phyloP scores from a whole-genome alignment of 2,797 vertebrate species.

The Poeciliopsis gracilis region DNA sequence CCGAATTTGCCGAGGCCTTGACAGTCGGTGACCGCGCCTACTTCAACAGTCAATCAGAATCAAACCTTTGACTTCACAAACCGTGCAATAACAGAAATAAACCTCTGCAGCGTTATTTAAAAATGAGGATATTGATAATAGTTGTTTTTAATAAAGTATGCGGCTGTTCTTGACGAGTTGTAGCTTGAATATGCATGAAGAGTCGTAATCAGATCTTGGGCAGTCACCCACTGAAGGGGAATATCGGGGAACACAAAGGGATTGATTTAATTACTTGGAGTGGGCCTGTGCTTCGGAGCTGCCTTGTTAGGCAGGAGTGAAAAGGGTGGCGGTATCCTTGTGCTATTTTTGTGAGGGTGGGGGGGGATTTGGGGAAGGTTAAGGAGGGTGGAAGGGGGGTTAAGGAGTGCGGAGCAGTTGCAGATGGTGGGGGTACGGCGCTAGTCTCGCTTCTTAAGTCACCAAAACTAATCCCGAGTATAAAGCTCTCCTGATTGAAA shows the following conservation, averaged over 20 bases:
- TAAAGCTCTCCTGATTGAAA: constrained; percentile 89
- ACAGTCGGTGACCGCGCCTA: constrained; percentile 82
- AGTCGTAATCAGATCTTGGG: constrained; percentile 95
- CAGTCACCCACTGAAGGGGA: constrained; percentile 88
- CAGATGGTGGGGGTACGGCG: constrained; percentile 74
- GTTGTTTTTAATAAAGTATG: constrained; percentile 85
- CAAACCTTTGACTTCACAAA: constrained; percentile 7
- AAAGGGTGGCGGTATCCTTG: constrained; percentile 90
- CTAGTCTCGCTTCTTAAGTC: constrained; percentile 90
- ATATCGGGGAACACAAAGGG: constrained; percentile 95
- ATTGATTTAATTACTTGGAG: constrained; percentile 99
- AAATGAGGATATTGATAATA: constrained; percentile 83
- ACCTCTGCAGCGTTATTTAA: neutral
- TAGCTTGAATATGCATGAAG: constrained; percentile 96
- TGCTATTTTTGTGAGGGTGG: constrained; percentile 60
- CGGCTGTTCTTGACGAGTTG: constrained; percentile 91
- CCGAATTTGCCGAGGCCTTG: constrained; percentile 85
- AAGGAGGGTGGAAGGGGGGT: constrained; percentile 31
- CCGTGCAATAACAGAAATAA: neutral
- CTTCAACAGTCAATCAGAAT: constrained; percentile 68
- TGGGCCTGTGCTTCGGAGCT: constrained; percentile 90
- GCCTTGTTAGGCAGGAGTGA: constrained; percentile 91
- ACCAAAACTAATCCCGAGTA: constrained; percentile 90
- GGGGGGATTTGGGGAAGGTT: constrained; percentile 25
- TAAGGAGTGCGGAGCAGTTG: constrained; percentile 25